phyloP scores from a whole-genome alignment of 2,797 vertebrate genomes.

The Lindbergichthys nudifrons region DNA sequence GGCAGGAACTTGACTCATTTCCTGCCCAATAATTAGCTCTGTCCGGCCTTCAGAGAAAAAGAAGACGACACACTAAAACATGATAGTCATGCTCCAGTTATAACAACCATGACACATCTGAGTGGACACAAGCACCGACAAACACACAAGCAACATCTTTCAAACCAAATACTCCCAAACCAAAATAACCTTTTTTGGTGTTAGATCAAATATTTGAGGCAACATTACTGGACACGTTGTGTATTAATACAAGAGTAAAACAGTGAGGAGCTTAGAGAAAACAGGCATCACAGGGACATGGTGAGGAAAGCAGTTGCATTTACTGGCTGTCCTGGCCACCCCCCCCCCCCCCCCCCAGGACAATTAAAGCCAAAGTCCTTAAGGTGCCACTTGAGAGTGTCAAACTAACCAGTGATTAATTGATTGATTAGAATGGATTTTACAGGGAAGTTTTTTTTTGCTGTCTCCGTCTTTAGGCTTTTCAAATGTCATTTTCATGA shows the following conservation, averaged over 20 bases:
- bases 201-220: background rate
- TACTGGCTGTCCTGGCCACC: slow-evolving; percentile 41
- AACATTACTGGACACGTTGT: background rate
- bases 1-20: slow-evolving; percentile 70
- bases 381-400: slow-evolving; percentile 51
- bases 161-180: background rate
- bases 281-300: slow-evolving; percentile 14
- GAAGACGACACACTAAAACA: slow-evolving; percentile 38
- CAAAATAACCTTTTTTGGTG: background rate
- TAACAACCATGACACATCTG: slow-evolving; percentile 2
- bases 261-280: slow-evolving; percentile 26
- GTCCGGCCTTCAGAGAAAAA: slow-evolving; percentile 43
- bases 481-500: slow-evolving; percentile 34
- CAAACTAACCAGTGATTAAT: slow-evolving; percentile 35
- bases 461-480: slow-evolving; percentile 29
- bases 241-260: background rate
- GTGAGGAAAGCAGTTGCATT: slow-evolving; percentile 47
- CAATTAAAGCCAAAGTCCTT: slow-evolving; percentile 51
- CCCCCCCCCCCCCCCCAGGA: slow-evolving; percentile 16
- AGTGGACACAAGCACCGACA: background rate
- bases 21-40: slow-evolving; percentile 70
- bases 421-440: slow-evolving; percentile 56
- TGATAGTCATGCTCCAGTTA: slow-evolving; percentile 16
- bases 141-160: background rate
- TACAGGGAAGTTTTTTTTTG: slow-evolving; percentile 35